Evolutionary conservation across 2,797 vertebrate genomes (phyloP).

Genomic region (Enteromius viviparus): DNA sequence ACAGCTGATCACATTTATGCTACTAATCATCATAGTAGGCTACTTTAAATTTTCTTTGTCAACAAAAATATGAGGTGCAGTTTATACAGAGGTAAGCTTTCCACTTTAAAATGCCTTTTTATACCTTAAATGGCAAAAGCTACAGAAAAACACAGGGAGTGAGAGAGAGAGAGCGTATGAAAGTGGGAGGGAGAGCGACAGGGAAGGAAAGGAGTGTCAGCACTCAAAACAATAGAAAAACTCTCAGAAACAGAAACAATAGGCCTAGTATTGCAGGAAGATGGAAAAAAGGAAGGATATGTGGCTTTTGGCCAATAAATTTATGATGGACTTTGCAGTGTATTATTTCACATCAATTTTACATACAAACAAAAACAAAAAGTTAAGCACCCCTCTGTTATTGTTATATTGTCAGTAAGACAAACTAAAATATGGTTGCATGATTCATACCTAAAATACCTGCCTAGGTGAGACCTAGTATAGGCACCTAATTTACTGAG

Average conservation of each 20-base stretch:
- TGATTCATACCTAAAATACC: neutral
- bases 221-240: constrained; percentile 75
- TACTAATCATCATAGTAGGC: neutral
- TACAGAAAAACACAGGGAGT: constrained; percentile 39
- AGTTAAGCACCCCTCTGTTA: neutral
- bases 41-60: neutral
- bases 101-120: constrained; percentile 8
- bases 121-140: constrained; percentile 50
- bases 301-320: neutral
- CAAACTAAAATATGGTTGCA: neutral
- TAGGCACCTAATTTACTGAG: neutral
- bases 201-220: constrained; percentile 75
- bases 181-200: constrained; percentile 48
- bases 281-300: constrained; percentile 64
- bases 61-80: constrained; percentile 21
- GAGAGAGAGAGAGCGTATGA: constrained; percentile 63
- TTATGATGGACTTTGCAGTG: neutral
- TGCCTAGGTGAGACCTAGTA: too few relatives aligned
- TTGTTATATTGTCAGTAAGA: neutral
- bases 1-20: neutral
- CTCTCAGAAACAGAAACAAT: constrained; percentile 64
- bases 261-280: constrained; percentile 43
- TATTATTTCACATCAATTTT: neutral
- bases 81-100: constrained; percentile 24
- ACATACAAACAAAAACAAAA: neutral